These are phyloP conservation scores for Micrasema longulum DNA, from an alignment of 1,140 invertebrate genomes.

Conservation along the genomic window DNA sequence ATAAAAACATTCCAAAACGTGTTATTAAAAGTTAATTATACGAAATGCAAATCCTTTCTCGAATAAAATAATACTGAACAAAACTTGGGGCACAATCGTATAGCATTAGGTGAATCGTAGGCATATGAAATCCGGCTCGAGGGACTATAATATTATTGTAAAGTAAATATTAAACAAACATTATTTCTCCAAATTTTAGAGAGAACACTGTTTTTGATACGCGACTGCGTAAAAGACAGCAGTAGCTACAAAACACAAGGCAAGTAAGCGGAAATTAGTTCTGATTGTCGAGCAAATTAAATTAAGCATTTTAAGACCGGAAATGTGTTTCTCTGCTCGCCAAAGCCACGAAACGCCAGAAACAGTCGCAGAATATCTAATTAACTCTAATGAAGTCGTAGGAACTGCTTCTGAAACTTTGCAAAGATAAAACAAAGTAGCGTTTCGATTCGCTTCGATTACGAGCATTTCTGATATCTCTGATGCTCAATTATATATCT, in stretches of 20 bases:
- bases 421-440: slow-evolving; percentile 24
- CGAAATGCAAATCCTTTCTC: no score
- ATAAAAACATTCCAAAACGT: no score
- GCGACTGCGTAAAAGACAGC: not conserved
- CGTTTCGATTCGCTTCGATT: slow-evolving; percentile 21
- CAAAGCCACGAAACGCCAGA: slow-evolving; percentile 7
- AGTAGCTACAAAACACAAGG: not conserved
- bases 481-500: slow-evolving; percentile 13
- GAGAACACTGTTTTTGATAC: not conserved
- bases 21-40: no score
- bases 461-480: slow-evolving; percentile 7
- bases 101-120: no score
- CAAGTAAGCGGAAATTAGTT: not conserved
- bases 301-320: slow-evolving; percentile 12
- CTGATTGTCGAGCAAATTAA: slow-evolving; percentile 12
- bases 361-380: slow-evolving; percentile 25
- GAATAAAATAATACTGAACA: no score
- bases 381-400: slow-evolving; percentile 27
- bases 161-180: no score
- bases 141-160: not conserved
- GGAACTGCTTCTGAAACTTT: slow-evolving; percentile 17
- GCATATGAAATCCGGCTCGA: not conserved
- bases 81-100: no score
- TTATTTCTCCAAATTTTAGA: no score
- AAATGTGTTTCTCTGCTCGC: slow-evolving; percentile 5